phyloP scores from a whole-genome alignment of 2,797 vertebrate species.

The Sebastes goodei region DNA sequence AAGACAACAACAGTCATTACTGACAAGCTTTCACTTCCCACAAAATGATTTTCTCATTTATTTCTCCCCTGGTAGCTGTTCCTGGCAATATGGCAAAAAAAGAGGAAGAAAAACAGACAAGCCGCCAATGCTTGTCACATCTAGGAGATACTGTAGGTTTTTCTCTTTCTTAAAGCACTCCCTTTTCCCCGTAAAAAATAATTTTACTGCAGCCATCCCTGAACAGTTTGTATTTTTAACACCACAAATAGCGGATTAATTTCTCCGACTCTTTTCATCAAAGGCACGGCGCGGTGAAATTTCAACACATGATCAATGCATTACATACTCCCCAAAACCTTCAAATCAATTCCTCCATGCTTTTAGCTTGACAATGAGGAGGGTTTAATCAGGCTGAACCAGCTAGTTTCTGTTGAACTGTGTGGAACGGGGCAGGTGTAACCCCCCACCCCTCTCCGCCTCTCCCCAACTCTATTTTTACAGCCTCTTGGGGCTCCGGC shows the following conservation, averaged over 20 bases:
- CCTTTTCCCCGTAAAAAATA: background rate
- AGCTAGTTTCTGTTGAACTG: slow-evolving; percentile 60
- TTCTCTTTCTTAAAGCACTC: slow-evolving; percentile 6
- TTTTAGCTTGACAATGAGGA: slow-evolving; percentile 46
- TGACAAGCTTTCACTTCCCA: slow-evolving; percentile 48
- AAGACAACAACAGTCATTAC: slow-evolving; percentile 51
- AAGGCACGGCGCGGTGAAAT: slow-evolving; percentile 33
- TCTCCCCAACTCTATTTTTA: slow-evolving; percentile 69
- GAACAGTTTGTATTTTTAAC: slow-evolving; percentile 49
- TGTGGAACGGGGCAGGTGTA: slow-evolving; percentile 71
- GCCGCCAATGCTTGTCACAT: slow-evolving; percentile 22
- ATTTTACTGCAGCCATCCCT: background rate
- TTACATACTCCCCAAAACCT: slow-evolving; percentile 39
- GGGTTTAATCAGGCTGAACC: slow-evolving; percentile 64
- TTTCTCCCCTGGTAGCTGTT: slow-evolving; percentile 27
- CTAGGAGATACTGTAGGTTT: slow-evolving; percentile 19
- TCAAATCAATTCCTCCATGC: slow-evolving; percentile 48
- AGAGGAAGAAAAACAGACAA: slow-evolving; percentile 15
- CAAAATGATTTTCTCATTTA: slow-evolving; percentile 49
- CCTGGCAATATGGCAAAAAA: slow-evolving; percentile 32
- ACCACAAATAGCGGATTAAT: slow-evolving; percentile 50
- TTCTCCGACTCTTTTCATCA: slow-evolving; percentile 41
- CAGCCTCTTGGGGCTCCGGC: slow-evolving; percentile 71
- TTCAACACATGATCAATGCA: slow-evolving; percentile 47
- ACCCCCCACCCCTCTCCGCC: slow-evolving; percentile 20